These are phyloP conservation scores for Boloria euphrosyne DNA, from an alignment of 2,888 invertebrate species.

Conservation along the genomic window DNA sequence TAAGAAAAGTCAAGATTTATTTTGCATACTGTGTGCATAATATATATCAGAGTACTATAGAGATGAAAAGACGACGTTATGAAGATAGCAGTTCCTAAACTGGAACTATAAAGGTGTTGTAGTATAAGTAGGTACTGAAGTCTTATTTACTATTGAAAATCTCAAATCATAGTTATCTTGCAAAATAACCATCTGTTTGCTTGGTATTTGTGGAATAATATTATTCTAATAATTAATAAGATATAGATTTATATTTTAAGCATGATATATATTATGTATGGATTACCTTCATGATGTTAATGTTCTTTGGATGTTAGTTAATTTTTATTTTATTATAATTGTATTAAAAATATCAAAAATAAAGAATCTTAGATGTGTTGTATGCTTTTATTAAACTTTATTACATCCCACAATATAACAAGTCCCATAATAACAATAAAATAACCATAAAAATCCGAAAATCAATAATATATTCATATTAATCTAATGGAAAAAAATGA, in stretches of 20 bases:
- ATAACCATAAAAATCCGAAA: not conserved
- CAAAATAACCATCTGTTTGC: not conserved
- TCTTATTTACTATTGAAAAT: constrained; percentile 13
- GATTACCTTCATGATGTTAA: constrained; percentile 8
- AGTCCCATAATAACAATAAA: not conserved
- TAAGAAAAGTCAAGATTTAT: constrained; percentile 8
- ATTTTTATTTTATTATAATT: constrained; percentile 18
- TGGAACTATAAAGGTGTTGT: constrained; percentile 1
- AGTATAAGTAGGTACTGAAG: constrained; percentile 1
- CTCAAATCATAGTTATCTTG: not conserved
- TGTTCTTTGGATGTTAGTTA: constrained; percentile 8
- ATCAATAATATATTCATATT: not conserved
- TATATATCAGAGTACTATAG: not conserved
- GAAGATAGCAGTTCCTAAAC: not conserved
- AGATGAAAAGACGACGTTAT: not conserved
- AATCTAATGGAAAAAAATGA: no score
- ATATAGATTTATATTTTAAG: not conserved
- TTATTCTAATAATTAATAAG: not conserved
- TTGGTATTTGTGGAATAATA: constrained; percentile 9
- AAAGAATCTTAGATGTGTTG: constrained; percentile 12
- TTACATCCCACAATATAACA: not conserved
- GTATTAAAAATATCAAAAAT: constrained; percentile 19
- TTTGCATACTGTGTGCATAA: constrained; percentile 17
- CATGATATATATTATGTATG: not conserved
- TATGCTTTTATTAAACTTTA: constrained; percentile 3